These are phyloP conservation scores for Semaprochilodus insignis DNA, from an alignment of 2,797 vertebrate species.

Conservation along the genomic window DNA sequence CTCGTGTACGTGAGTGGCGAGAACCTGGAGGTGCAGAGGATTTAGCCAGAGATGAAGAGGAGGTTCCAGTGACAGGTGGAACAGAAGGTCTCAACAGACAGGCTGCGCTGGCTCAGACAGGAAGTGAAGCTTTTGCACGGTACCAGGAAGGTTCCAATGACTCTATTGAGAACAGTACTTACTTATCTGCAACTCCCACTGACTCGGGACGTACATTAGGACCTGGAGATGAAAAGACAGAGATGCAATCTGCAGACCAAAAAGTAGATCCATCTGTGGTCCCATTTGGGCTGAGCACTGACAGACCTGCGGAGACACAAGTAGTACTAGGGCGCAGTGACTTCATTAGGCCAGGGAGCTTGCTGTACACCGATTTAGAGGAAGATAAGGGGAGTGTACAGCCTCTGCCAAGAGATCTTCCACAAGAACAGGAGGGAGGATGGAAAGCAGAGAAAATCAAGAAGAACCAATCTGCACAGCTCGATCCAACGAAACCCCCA, in stretches of 20 bases:
- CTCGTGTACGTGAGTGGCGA: constrained; percentile 9
- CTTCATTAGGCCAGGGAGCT: constrained; percentile 7
- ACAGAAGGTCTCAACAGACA: constrained; percentile 51
- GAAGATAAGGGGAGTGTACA: constrained; percentile 18
- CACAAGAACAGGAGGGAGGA: constrained; percentile 45
- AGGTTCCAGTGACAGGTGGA: not conserved
- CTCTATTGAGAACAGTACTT: constrained; percentile 36
- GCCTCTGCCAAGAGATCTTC: constrained; percentile 32
- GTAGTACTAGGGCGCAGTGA: constrained; percentile 11
- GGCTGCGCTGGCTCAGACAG: constrained; percentile 29
- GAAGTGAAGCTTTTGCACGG: constrained; percentile 30
- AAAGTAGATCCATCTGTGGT: not conserved
- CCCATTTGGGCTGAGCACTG: not conserved
- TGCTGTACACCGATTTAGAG: constrained; percentile 14
- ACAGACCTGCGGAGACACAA: constrained; percentile 24
- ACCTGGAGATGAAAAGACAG: constrained; percentile 1
- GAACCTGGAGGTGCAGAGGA: constrained; percentile 26
- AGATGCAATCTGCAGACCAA: constrained; percentile 28
- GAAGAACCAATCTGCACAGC: constrained; percentile 42
- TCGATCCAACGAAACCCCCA: constrained; percentile 1
- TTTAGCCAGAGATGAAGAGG: constrained; percentile 5
- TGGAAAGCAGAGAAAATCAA: constrained; percentile 44
- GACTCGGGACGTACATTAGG: constrained; percentile 31
- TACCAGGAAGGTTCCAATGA: constrained; percentile 25
- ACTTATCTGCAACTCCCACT: constrained; percentile 32